Conservation (phyloP, 2,113 vertebrate species). For the Rattus rattus region DNA sequence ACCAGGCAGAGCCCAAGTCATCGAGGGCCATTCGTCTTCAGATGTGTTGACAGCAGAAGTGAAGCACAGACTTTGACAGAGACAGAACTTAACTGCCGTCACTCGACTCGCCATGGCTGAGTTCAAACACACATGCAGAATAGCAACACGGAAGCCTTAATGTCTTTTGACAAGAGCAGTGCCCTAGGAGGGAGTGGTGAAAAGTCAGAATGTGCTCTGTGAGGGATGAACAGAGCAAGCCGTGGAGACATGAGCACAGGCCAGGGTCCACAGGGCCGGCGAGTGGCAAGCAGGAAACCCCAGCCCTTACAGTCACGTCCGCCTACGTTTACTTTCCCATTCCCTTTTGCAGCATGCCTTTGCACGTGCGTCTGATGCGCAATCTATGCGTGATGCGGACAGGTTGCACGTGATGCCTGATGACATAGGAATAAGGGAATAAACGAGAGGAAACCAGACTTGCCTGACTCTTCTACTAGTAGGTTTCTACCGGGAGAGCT, state of each 20-base stretch:
- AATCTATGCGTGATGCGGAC: background rate
- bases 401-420: too few species aligned
- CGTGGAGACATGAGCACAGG: background rate
- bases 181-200: background rate
- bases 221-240: too few species aligned
- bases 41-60: background rate
- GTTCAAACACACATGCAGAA: background rate
- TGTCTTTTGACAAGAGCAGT: background rate
- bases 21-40: background rate
- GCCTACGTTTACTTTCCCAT: background rate
- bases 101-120: background rate
- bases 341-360: too few species aligned
- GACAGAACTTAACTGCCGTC: background rate
- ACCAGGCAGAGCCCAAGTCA: too few species aligned
- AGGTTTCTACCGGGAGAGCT: background rate
- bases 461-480: background rate
- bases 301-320: background rate
- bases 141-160: background rate
- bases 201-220: background rate
- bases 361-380: background rate
- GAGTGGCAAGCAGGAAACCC: too few species aligned
- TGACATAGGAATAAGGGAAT: background rate
- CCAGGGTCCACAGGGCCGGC: background rate
- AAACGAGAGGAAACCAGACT: too few species aligned
- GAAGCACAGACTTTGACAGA: background rate